Conservation (phyloP, 2,888 invertebrate genomes). For the Cryptophagus acutangulus region DNA sequence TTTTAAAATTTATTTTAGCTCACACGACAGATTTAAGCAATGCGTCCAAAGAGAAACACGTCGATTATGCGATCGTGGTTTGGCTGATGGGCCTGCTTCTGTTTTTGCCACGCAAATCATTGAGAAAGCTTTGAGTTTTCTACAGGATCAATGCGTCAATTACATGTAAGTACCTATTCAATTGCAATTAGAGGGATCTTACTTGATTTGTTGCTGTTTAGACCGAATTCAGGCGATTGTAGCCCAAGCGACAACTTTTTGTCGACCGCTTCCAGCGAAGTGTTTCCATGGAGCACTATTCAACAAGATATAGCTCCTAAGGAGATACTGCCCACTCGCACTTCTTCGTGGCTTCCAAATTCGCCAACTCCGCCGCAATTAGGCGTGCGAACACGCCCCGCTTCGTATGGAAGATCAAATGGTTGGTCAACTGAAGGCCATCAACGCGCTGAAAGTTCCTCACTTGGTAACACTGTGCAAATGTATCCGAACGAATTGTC, state of each 20-base stretch:
- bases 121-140: constrained; percentile 56
- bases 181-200: constrained; percentile 2
- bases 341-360: constrained; percentile 32
- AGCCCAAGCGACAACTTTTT: constrained; percentile 31
- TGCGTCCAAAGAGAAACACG: constrained; percentile 54
- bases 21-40: constrained; percentile 55
- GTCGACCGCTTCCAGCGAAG: constrained; percentile 41
- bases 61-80: constrained; percentile 50
- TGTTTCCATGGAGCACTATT: constrained; percentile 42
- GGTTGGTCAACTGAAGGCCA: constrained; percentile 44
- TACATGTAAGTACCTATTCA: constrained; percentile 50
- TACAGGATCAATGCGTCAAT: constrained; percentile 56
- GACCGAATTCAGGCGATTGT: constrained; percentile 53
- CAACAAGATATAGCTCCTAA: constrained; percentile 31
- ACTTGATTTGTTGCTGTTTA: constrained; percentile 31
- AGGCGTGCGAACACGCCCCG: constrained; percentile 45
- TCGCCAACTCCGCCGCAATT: constrained; percentile 26
- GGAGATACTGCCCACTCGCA: constrained; percentile 27
- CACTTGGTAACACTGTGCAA: constrained; percentile 28
- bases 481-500: constrained; percentile 35
- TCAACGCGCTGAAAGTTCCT: too few relatives aligned
- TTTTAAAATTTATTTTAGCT: constrained; percentile 47
- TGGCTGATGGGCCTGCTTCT: constrained; percentile 49
- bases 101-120: constrained; percentile 54
- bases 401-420: constrained; percentile 51